phyloP scores from a whole-genome alignment of 30 jellyfish, hydroid and myxozoan genomes.

The Rhopilema esculentum region DNA sequence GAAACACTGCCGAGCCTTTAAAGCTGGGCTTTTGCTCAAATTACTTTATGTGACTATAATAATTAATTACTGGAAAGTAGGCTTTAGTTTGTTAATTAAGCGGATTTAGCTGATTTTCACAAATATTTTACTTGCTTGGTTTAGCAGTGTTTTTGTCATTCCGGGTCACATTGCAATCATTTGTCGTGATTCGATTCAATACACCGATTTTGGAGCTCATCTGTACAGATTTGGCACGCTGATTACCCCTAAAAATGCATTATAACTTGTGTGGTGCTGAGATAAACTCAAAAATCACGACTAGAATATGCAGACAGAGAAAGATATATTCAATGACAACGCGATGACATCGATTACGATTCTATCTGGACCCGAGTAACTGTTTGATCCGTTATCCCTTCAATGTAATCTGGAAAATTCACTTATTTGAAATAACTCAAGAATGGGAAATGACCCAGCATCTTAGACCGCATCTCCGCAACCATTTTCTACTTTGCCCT shows the following conservation, averaged over 20 bases:
- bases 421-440: background rate
- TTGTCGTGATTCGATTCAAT: background rate
- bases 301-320: background rate
- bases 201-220: background rate
- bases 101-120: background rate
- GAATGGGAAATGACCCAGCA: background rate
- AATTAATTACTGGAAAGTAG: background rate
- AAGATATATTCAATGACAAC: background rate
- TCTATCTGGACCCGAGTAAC: background rate
- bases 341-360: background rate
- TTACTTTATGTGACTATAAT: background rate
- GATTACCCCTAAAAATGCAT: background rate
- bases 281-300: background rate
- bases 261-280: background rate
- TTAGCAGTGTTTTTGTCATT: background rate
- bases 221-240: background rate
- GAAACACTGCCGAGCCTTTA: background rate
- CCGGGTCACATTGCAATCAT: background rate
- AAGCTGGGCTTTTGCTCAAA: background rate
- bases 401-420: background rate
- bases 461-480: background rate
- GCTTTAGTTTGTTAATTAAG: background rate
- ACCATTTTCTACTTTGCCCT: background rate
- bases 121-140: background rate
- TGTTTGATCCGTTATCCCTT: background rate